These are phyloP conservation scores for Atta colombica DNA, from an alignment of 1,140 invertebrate genomes.

Conservation along the genomic window DNA sequence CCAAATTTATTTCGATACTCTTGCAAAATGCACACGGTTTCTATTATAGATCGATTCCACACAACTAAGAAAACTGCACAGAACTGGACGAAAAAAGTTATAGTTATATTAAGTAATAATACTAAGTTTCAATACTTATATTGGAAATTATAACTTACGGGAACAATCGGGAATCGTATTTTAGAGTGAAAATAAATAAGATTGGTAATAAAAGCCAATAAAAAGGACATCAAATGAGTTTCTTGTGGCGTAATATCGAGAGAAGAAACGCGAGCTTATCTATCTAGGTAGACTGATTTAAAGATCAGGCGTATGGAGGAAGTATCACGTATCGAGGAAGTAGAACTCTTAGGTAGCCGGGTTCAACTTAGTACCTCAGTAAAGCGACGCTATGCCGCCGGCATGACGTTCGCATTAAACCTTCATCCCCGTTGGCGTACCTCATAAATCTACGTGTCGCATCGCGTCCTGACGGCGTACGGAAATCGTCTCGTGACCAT, in stretches of 20 bases:
- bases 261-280: constrained; percentile 40
- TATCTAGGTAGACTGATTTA: constrained; percentile 59
- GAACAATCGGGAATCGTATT: background rate
- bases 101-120: too few relatives aligned
- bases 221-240: constrained; percentile 28
- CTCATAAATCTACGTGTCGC: constrained; percentile 43
- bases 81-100: too few relatives aligned
- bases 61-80: too few relatives aligned
- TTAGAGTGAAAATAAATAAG: background rate
- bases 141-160: background rate
- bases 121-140: background rate
- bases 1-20: background rate
- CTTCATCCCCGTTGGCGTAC: constrained; percentile 7
- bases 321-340: constrained; percentile 46
- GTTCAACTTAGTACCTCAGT: constrained; percentile 42
- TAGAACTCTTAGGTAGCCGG: constrained; percentile 30
- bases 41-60: background rate
- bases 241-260: constrained; percentile 33
- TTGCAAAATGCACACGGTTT: background rate
- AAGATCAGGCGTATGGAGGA: constrained; percentile 39
- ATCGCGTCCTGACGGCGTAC: constrained; percentile 2
- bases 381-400: background rate
- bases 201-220: constrained; percentile 21
- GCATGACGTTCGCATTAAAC: constrained; percentile 3
- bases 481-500: constrained; percentile 8